phyloP scores from a whole-genome alignment of 2,113 vertebrate species.

The Arothron firmamentum region DNA sequence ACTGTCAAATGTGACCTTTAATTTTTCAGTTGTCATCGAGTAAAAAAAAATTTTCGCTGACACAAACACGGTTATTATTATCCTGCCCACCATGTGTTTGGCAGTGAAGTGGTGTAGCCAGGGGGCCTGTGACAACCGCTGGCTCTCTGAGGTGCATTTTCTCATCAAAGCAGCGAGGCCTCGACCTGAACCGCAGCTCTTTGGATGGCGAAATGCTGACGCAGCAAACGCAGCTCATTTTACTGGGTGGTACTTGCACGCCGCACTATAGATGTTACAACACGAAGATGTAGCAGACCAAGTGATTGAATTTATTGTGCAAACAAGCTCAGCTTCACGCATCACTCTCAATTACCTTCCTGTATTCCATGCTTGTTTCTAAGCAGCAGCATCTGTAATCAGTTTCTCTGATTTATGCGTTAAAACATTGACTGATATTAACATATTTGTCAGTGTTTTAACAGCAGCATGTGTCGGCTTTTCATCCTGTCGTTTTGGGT shows the following conservation, averaged over 20 bases:
- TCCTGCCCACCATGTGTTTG: conserved; percentile 56
- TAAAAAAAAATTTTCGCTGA: too few relatives aligned
- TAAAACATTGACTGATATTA: not conserved
- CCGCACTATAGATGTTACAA: conserved; percentile 38
- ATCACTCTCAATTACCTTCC: conserved; percentile 34
- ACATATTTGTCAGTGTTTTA: conserved; percentile 50
- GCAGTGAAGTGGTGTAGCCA: conserved; percentile 37
- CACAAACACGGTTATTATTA: conserved; percentile 42
- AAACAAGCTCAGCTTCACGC: conserved; percentile 45
- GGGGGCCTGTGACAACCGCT: conserved; percentile 47
- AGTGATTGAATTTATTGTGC: conserved; percentile 31
- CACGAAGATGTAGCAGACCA: conserved; percentile 22
- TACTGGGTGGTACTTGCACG: conserved; percentile 43
- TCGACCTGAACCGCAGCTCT: conserved; percentile 61
- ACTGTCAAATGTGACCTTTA: too few relatives aligned
- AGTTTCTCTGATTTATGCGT: conserved; percentile 44
- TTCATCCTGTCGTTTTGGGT: conserved; percentile 37
- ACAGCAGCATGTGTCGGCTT: conserved; percentile 45
- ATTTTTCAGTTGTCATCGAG: too few relatives aligned
- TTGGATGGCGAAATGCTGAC: conserved; percentile 65
- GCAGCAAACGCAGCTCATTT: conserved; percentile 46
- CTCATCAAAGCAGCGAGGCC: conserved; percentile 56
- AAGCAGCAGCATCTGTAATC: conserved; percentile 50
- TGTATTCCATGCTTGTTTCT: conserved; percentile 46
- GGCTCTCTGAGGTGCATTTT: conserved; percentile 60